Base-by-base conservation (phyloP, 2,113 vertebrate species). In the Lepus europaeus region DNA sequence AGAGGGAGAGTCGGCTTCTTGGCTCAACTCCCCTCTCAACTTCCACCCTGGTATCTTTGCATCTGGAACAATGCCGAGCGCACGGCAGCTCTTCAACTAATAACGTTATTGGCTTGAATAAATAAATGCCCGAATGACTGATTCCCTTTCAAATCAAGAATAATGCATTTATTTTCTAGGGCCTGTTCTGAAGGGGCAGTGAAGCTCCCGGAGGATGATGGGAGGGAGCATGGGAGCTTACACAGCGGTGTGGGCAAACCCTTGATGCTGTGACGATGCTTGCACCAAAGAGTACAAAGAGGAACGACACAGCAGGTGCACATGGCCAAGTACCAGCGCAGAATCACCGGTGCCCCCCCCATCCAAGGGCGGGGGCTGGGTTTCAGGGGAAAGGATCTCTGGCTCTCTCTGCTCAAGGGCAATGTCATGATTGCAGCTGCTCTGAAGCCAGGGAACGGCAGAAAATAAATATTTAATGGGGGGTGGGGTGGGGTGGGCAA, bases 361-460 rank as follows among this genome's bases (percentile, higher is more conserved):
- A 27, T 13, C 11, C 9, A 19, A 2, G 6, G 76, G 53, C 20
- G 53, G 61, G 22, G 39, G 68, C 33, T 63, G 20, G 74, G n/a
- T 72, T 87, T 95, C 86, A 23, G 22, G 0, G 3, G 20, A 64
- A 56, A 39, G 53, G 6, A 53, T 80, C 31, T 20, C 39, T 63
- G 11, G 72, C 33, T 83, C 49, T 81, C 72, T 72, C 9, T n/a
- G 39, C 31, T 81, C 25, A 85, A 61, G 93, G 80, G 79, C 36
- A 61, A 56, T 78, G 19, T 87, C 69, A 91, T 92, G 45, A 95
- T 73, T 69, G 72, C 39, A 12, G 45, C 14, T 69, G 76, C 95
- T 94, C 29, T 80, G 93, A 96, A 97, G 82, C 61, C 25, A 36
- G 23, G 10, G 33, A 94, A 92, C 78, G 63, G 69, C 20, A 27